Evolutionary conservation across 2,888 invertebrate species (phyloP).

Genomic region (Oeneis ivallda): DNA sequence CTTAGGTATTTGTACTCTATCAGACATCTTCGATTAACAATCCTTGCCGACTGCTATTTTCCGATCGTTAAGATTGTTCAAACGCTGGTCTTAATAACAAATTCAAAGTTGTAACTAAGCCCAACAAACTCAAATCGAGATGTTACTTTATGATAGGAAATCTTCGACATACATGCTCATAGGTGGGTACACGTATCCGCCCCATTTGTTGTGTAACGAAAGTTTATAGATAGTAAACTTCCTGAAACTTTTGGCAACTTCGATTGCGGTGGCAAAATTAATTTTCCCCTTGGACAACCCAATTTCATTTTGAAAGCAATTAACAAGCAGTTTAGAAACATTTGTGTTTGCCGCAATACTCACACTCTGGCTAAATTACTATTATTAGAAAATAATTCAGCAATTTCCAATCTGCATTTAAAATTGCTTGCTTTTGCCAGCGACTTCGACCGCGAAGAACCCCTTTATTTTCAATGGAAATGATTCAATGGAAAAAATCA

Average conservation of each 20-base stretch:
- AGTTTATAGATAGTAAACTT: slow-evolving; percentile 31
- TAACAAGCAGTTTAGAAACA: slow-evolving; percentile 23
- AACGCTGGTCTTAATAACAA: too few relatives aligned
- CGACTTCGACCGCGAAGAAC: too few relatives aligned
- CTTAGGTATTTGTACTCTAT: too few relatives aligned
- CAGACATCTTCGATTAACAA: neutral
- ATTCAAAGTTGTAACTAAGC: neutral
- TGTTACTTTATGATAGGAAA: neutral
- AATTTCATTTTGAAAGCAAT: slow-evolving; percentile 57
- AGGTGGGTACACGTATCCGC: slow-evolving; percentile 18
- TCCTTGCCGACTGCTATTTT: neutral
- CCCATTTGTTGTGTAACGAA: slow-evolving; percentile 11
- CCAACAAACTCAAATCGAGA: neutral
- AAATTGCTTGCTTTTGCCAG: too few relatives aligned
- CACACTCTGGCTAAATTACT: slow-evolving; percentile 8
- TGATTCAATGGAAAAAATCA: too few relatives aligned
- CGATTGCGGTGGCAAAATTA: slow-evolving; percentile 54
- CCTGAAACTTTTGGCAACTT: slow-evolving; percentile 46
- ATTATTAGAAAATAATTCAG: neutral
- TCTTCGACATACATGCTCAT: neutral
- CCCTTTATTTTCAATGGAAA: too few relatives aligned
- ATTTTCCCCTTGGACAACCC: slow-evolving; percentile 55
- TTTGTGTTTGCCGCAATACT: slow-evolving; percentile 15
- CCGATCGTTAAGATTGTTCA: neutral
- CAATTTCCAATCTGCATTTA: neutral